These are phyloP conservation scores for Amphiprion percula DNA, from an alignment of 2,113 vertebrate species.

Conservation along the genomic window DNA sequence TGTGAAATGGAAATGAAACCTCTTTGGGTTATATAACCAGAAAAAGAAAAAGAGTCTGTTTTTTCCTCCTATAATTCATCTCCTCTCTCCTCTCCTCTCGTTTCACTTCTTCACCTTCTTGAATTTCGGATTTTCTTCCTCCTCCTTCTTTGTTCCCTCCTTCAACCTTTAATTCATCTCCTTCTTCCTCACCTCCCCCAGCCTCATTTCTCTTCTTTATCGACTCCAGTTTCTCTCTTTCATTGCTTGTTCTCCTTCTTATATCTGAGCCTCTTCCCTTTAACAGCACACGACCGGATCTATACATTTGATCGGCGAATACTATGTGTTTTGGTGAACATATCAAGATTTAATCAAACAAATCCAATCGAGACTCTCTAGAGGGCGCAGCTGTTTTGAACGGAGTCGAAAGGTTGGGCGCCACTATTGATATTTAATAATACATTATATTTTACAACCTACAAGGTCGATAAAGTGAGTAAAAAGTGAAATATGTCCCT, in stretches of 20 bases:
- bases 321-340: not conserved
- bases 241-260: not conserved
- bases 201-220: constrained; percentile 5
- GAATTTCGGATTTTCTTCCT: constrained; percentile 25
- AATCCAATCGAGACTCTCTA: not conserved
- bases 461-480: too few species aligned
- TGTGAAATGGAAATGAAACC: constrained; percentile 46
- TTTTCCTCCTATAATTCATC: not conserved
- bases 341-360: not conserved
- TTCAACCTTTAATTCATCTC: constrained; percentile 16
- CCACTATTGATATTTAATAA: too few species aligned
- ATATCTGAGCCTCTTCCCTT: not conserved
- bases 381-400: too few species aligned
- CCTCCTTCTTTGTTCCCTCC: not conserved
- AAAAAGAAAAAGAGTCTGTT: not conserved
- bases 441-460: too few species aligned
- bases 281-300: too few species aligned
- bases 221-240: constrained; percentile 1
- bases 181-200: constrained; percentile 24
- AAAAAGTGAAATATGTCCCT: too few species aligned
- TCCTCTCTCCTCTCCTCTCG: not conserved
- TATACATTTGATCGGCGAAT: not conserved
- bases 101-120: not conserved
- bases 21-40: constrained; percentile 35
- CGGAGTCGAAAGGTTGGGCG: too few species aligned